Evolutionary conservation across 1,140 invertebrate species (phyloP), one percentile per base, ranked within the genome.

Genomic region (Phthorimaea operculella): DNA sequence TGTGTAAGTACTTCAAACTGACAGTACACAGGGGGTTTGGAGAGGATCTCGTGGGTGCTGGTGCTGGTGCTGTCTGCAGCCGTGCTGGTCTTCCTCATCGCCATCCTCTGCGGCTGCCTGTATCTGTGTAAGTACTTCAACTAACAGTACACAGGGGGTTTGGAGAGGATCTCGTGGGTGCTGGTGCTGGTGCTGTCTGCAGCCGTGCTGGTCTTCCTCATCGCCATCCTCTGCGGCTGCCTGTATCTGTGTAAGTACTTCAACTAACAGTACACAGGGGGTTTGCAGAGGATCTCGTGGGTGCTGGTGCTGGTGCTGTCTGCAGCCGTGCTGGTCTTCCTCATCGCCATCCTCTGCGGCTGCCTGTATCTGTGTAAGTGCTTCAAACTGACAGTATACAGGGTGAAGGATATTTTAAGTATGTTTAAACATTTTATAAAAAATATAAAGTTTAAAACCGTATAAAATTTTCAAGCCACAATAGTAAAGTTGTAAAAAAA

Each of bases 71-170:
- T 74, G 1, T 64, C 62, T 0, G 60, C 72, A 10, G 58, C 63
- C 2, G 66, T 68, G 5, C 57, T 73, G 11, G 59, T 68, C 0
- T 64, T 55, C 33, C 59, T 68, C 1, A 57, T 71, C 16, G 65
- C 66, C n/a, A 59, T 73, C 1, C 52, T 79, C 6, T 72, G 70
- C 51, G 58, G 72, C 28, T 73, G 70, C 51, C 54, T 82, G 6
- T 73, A 73, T 52, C 47, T 82, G 42, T 60, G 58, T 60, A 53
- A 60, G 58, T 60, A 52, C 16, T 48, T 48, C 6, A 28, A 28
- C 21, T 28, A n/a, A n/a, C n/a, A n/a, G n/a, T n/a, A n/a, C n/a
- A n/a, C n/a, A n/a, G n/a, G n/a, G n/a, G n/a, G n/a, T n/a, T n/a
- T n/a, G n/a, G n/a, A n/a, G n/a, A n/a, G n/a, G n/a, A n/a, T n/a